phyloP scores from a whole-genome alignment of 1,140 invertebrate species.

The Battus philenor region DNA sequence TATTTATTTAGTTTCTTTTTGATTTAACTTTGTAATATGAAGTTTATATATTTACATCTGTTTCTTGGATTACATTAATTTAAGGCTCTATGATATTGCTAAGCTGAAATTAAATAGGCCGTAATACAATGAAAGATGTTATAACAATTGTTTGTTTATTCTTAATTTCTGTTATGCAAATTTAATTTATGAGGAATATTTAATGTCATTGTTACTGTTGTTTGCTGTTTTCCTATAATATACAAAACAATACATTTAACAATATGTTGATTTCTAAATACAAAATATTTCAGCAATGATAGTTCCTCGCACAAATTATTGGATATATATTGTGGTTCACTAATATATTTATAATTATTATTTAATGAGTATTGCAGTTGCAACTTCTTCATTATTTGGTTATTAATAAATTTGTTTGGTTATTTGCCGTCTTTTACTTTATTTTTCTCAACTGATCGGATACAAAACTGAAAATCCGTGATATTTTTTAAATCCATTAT shows the following conservation, averaged over 20 bases:
- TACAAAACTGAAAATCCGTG: too few species aligned
- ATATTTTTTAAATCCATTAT: too few species aligned
- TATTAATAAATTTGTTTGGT: conserved; percentile 13
- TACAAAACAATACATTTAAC: too few species aligned
- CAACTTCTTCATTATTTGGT: conserved; percentile 9
- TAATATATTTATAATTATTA: conserved; percentile 11
- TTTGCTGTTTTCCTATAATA: background rate
- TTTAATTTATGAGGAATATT: background rate
- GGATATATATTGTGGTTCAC: background rate
- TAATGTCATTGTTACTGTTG: background rate
- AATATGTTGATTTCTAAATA: background rate
- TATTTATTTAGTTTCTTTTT: background rate
- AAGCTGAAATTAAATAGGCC: background rate
- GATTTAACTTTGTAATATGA: background rate
- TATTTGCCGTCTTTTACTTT: too few species aligned
- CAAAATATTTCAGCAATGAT: background rate
- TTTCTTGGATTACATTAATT: background rate
- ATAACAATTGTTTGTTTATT: background rate
- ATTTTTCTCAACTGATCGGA: too few species aligned
- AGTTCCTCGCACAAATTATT: conserved; percentile 13
- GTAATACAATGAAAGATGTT: too few species aligned
- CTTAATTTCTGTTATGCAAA: background rate
- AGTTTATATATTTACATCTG: background rate
- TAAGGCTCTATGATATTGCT: background rate
- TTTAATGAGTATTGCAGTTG: conserved; percentile 3